A percentile compares a stretch with the other conserved stretches of the same genome.
Conservation (phyloP, 2,113 vertebrate genomes). For the Odocoileus virginianus region DNA sequence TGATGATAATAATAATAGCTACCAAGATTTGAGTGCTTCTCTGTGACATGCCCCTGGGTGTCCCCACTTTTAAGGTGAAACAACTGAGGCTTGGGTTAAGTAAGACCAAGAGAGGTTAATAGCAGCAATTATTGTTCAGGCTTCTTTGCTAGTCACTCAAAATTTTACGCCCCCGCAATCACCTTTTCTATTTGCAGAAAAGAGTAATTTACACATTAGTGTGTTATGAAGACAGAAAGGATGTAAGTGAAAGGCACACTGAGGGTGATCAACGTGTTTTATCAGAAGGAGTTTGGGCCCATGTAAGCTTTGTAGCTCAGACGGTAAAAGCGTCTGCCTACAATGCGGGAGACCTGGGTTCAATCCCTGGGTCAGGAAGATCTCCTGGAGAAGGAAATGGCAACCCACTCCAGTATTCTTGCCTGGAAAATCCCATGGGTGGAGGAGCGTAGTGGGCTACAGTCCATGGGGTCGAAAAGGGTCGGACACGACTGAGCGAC, state of each 20-base stretch:
- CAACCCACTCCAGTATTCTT: not conserved
- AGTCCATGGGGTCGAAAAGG: not conserved
- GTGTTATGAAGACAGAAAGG: not conserved
- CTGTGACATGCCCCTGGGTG: not conserved
- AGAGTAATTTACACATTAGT: not conserved
- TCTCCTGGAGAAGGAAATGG: not conserved
- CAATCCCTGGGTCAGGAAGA: not conserved
- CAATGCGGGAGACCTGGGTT: not conserved
- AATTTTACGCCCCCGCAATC: not conserved
- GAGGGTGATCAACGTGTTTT: not conserved
- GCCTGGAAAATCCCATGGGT: not conserved
- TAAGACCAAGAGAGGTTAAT: not conserved
- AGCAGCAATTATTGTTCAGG: not conserved
- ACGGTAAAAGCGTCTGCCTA: fast-evolving
- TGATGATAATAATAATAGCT: not conserved
- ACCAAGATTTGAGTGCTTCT: not conserved
- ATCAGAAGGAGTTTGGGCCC: not conserved
- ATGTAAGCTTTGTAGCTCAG: not conserved
- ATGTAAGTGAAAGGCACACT: not conserved
- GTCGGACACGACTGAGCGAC: not conserved
- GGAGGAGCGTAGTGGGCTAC: not conserved
- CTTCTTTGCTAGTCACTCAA: not conserved
- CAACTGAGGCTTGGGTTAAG: not conserved
- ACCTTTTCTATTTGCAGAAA: not conserved
- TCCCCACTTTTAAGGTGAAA: not conserved